Base-by-base conservation (phyloP, 2,797 vertebrate species). In the Etheostoma perlongum region DNA sequence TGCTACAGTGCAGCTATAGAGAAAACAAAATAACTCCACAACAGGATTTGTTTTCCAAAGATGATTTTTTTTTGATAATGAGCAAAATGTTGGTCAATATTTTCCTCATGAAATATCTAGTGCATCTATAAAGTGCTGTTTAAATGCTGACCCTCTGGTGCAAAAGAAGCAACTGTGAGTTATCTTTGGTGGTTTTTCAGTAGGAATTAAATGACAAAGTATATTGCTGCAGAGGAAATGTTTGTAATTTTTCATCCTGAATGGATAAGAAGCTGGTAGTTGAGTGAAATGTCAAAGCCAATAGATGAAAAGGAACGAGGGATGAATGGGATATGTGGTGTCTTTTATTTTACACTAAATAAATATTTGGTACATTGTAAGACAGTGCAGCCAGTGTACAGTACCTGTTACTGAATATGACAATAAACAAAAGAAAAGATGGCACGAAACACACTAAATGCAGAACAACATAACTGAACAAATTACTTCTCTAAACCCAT, bases 291-390 rank as follows among this genome's bases (percentile, higher is more conserved):
- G 67, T 78, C 63, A 79, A 72, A 82, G 67, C 48, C 48, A 67
- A 27, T 51, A 67, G 64, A 80, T 79, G 73, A 76, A 73, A 77
- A 86, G 78, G 74, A 86, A 67, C 15, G 30, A 66, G 21, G 40
- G 51, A 52, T 25, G 46, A 12, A 44, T 5, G n/a, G 23, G 13
- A 60, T 42, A 48, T 65, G 62, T 69, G 53, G 52, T 53, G 57
- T 60, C 40, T 74, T 67, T 77, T 59, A 58, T 48, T 58, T 58
- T n/a, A 74, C 59, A 52, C 63, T 57, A 44, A 66, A 79, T 71
- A 81, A 64, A 74, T 67, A 82, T 68, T 61, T 59, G 66, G 51
- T 49, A 53, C 8, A 15, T 49, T 61, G 36, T 3, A 23, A 14
- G 23, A 49, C 57, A 61, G 49, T 60, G 27, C 13, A 62, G 63